A percentile compares a stretch with the other conserved stretches of the same genome.
Evolutionary conservation across 2,888 invertebrate genomes (phyloP).

Genomic region (Drosophila limbata): DNA sequence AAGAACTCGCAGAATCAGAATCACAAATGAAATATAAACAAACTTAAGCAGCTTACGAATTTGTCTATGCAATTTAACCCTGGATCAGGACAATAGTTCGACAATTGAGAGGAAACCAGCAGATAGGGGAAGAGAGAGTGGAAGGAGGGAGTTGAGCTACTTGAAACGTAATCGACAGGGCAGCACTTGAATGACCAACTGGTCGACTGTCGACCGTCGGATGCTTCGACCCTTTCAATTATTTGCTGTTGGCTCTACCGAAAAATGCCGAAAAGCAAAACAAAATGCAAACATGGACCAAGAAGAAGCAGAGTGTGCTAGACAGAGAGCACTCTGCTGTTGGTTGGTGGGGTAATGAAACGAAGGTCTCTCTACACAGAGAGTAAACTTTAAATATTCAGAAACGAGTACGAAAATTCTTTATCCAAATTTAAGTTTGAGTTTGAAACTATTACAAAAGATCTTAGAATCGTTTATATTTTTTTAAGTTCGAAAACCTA

Average conservation of each 20-base stretch:
- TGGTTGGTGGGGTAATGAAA: slow-evolving; percentile 43
- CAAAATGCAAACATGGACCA: slow-evolving; percentile 76
- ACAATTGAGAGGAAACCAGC: not conserved
- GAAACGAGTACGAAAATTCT: not conserved
- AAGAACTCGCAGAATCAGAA: slow-evolving; percentile 61
- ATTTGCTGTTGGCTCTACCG: slow-evolving; percentile 68
- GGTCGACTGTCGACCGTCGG: slow-evolving; percentile 42
- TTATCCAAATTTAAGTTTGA: not conserved
- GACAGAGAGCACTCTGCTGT: slow-evolving; percentile 36
- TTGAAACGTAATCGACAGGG: slow-evolving; percentile 80
- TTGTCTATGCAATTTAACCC: slow-evolving; percentile 77
- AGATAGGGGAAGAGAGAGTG: not conserved
- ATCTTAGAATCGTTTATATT: too few relatives aligned
- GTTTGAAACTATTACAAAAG: too few relatives aligned
- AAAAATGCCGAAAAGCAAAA: slow-evolving; percentile 77
- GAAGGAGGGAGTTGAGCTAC: slow-evolving; percentile 45
- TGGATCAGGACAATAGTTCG: slow-evolving; percentile 25
- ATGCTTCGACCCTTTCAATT: slow-evolving; percentile 73
- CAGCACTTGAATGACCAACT: slow-evolving; percentile 80
- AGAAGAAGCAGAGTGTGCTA: slow-evolving; percentile 29
- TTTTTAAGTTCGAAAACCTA: not conserved
- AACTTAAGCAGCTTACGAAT: slow-evolving; percentile 60
- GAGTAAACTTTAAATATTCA: not conserved
- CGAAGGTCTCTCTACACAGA: slow-evolving; percentile 19
- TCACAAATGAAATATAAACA: slow-evolving; percentile 78